Evolutionary conservation across 1,140 invertebrate species (phyloP), one percentile per base, ranked within the genome.

Genomic region (Aphaenogaster floridana): DNA sequence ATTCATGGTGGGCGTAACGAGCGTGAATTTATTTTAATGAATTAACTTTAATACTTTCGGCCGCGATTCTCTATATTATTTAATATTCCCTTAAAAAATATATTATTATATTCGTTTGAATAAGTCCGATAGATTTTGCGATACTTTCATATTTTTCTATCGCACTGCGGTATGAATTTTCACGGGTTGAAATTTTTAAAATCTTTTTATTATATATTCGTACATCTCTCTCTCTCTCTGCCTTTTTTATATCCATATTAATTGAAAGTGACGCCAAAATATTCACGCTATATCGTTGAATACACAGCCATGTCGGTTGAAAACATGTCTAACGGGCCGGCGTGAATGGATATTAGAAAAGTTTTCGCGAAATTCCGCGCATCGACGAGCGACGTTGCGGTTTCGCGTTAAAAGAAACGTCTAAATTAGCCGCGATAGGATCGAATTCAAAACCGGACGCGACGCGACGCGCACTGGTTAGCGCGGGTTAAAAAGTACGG

Each of bases 401-500:
- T 57, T 57, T 71, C 80, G 28, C 68, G 80, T 59, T 76, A 48
- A 84, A 84, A 84, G 80, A 84, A 84, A 74, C 69, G 69, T 61
- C 80, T 76, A 84, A 84, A 84, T 84, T 74, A 84, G 54, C 42
- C n/a, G 69, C 69, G 80, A 74, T 61, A 63, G 80, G n/a, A 76
- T 61, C 54, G 69, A 84, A 84, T 84, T 84, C 80, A 61, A 74
- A 68, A 86, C 59, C 39, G 36, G 50, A 45, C n/a, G 50, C 54
- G 79, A 71, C 48, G 28, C 28, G 28, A 28, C 28, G 78, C 21
- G 54, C 28, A 48, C 69, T 45, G 28, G 80, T 90, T 88, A 90
- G 54, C 28, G 50, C 63, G 71, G 28, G 80, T 90, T 88, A 90
- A 91, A 91, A 90, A 90, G 88, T 86, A 39, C n/a, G 57, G 36